Base-by-base conservation (phyloP, 2,797 vertebrate genomes). In the Avahi laniger region DNA sequence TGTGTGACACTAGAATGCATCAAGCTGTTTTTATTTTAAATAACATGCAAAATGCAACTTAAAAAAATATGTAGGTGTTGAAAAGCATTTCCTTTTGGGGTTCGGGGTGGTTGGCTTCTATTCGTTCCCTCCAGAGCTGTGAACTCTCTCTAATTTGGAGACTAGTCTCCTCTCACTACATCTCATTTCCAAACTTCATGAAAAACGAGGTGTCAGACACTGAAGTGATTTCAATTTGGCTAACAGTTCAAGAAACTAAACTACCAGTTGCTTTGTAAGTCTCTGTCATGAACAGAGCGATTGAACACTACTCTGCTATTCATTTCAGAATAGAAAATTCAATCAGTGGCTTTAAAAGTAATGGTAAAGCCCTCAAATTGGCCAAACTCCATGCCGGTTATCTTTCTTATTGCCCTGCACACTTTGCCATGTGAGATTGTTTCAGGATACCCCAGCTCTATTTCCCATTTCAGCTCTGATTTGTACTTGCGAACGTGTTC, bases 131-230 rank as follows among this genome's bases (percentile, higher is more conserved):
- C n/a, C 84, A 95, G 97, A 98, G 81, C 95, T 98, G 98, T 98
- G 98, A 98, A 97, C 82, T 76, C 98, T 97, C 93, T 41, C 9
- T 97, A 98, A 97, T 97, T 97, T 92, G 69, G 0, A 41, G 97
- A 94, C 46, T 83, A 87, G 86, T 82, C 84, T 98, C 81, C 96
- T 97, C 0, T 30, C 93, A 81, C 96, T 96, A 88, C 96, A 98
- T 98, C 96, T 98, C 96, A 98, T 98, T 98, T 98, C 95, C 22
- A 54, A 97, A 98, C 89, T 97, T 97, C 97, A 97, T 90, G 94
- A 98, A 97, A 95, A 98, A 94, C 2, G 95, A 98, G 97, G 97
- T 98, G 97, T 98, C 98, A 98, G 97, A 97, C 98, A 96, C 93
- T 87, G 97, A 91, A 96, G 94, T 97, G 89, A 94, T 96, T 97